phyloP scores from a whole-genome alignment of 35 echinoderm and acorn worm species.

The Ophiothrix spiculata region DNA sequence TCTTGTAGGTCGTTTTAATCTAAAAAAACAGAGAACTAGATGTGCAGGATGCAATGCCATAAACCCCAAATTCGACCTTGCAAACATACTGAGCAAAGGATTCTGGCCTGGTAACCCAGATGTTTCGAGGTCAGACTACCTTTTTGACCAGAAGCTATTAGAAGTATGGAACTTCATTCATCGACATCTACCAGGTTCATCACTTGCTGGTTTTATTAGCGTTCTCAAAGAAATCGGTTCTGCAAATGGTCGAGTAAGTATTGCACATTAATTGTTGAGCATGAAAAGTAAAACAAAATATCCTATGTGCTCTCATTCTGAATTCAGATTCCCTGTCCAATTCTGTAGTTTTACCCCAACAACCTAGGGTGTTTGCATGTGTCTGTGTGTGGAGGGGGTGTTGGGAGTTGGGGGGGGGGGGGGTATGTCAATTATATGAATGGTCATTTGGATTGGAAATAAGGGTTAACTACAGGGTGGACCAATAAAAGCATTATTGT shows the following conservation, averaged over 20 bases:
- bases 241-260: neutral
- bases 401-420: too few relatives aligned
- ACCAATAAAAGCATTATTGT: too few relatives aligned
- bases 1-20: conserved; percentile 5
- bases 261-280: too few relatives aligned
- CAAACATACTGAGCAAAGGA: neutral
- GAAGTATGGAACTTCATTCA: neutral
- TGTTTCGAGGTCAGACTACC: neutral
- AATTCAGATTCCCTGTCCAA: too few relatives aligned
- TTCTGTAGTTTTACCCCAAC: too few relatives aligned
- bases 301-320: too few relatives aligned
- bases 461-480: too few relatives aligned
- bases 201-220: neutral
- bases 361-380: too few relatives aligned
- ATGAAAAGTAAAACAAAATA: too few relatives aligned
- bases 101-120: conserved; percentile 6
- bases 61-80: neutral
- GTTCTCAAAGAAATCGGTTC: neutral
- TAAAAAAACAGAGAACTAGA: neutral
- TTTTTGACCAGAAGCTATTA: neutral
- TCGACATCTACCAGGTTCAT: neutral
- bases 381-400: too few relatives aligned
- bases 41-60: neutral
- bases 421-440: too few relatives aligned
- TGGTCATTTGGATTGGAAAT: too few relatives aligned